A percentile compares a stretch with the other conserved stretches of the same genome.
Evolutionary conservation across 1,140 invertebrate genomes (phyloP).

Genomic region (Drosophila malerkotliana): DNA sequence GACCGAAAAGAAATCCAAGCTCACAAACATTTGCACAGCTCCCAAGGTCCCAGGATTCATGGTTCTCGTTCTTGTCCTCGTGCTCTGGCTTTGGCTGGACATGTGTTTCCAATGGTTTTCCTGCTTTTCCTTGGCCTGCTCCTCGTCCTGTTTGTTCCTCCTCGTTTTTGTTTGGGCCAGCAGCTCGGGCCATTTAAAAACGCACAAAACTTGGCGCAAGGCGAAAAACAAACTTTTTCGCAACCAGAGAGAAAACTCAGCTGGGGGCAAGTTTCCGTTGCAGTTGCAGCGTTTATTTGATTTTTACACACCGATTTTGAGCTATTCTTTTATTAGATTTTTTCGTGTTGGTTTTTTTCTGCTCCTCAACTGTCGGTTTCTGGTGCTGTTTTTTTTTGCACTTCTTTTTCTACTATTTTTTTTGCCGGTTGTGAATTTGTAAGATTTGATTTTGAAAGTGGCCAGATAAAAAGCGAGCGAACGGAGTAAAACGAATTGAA

Average conservation of each 20-base stretch:
- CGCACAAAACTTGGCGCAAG: slow-evolving; percentile 65
- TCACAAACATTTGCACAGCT: slow-evolving; percentile 63
- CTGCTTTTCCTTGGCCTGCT: slow-evolving; percentile 17
- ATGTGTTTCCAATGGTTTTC: slow-evolving; percentile 79
- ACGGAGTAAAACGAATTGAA: slow-evolving; percentile 52
- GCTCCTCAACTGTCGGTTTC: slow-evolving; percentile 6
- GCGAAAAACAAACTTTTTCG: slow-evolving; percentile 52
- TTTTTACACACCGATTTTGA: slow-evolving; percentile 80
- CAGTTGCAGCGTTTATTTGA: slow-evolving; percentile 74
- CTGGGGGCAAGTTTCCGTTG: slow-evolving; percentile 53
- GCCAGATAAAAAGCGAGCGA: slow-evolving; percentile 46
- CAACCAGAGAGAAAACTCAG: slow-evolving; percentile 23
- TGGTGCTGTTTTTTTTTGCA: slow-evolving; percentile 27
- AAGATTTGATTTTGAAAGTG: slow-evolving; percentile 78
- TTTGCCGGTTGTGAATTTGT: slow-evolving; percentile 71
- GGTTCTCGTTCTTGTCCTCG: slow-evolving; percentile 34
- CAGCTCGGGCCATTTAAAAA: slow-evolving; percentile 72
- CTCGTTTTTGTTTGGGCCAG: slow-evolving; percentile 52
- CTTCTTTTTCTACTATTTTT: slow-evolving; percentile 10
- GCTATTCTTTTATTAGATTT: slow-evolving; percentile 78
- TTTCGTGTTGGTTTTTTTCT: slow-evolving; percentile 47
- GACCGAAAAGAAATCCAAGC: slow-evolving; percentile 65
- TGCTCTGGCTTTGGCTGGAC: slow-evolving; percentile 51
- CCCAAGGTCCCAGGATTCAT: slow-evolving; percentile 14
- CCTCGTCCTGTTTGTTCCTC: slow-evolving; percentile 1